Conservation (phyloP, 2,113 vertebrate genomes). For the Spea bombifrons region DNA sequence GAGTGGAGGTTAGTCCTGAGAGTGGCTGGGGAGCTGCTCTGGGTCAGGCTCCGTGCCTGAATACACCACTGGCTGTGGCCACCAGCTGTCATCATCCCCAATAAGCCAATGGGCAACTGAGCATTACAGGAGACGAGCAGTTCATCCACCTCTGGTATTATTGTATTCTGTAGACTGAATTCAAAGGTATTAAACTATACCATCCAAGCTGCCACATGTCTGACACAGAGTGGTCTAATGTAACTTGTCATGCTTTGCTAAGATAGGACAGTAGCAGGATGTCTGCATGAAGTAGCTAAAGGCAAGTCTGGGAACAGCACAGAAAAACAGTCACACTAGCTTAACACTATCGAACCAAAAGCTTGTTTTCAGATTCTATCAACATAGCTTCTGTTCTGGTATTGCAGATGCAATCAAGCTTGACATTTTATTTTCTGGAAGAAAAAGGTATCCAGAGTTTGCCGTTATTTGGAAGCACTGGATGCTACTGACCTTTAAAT, state of each 20-base stretch:
- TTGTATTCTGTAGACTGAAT: background rate
- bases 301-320: constrained; percentile 29
- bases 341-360: constrained; percentile 7
- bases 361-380: constrained; percentile 20
- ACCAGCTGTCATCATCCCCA: background rate
- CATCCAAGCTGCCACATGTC: background rate
- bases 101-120: background rate
- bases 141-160: background rate
- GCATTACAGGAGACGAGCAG: background rate
- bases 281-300: constrained; percentile 23
- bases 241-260: constrained; percentile 7
- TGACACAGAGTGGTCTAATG: background rate
- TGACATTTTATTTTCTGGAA: constrained; percentile 17
- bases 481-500: background rate
- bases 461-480: too few species aligned
- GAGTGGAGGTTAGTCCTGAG: too few species aligned
- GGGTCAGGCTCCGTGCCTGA: too few species aligned
- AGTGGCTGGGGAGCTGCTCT: too few species aligned
- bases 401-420: constrained; percentile 1
- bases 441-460: background rate
- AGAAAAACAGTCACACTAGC: constrained; percentile 17
- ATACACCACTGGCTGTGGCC: background rate
- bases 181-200: background rate
- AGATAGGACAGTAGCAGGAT: constrained; percentile 24
- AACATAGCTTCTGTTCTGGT: constrained; percentile 11